Conservation (phyloP, 64 coral and sea anemone species). For the Dendrophyllia cribrosa region DNA sequence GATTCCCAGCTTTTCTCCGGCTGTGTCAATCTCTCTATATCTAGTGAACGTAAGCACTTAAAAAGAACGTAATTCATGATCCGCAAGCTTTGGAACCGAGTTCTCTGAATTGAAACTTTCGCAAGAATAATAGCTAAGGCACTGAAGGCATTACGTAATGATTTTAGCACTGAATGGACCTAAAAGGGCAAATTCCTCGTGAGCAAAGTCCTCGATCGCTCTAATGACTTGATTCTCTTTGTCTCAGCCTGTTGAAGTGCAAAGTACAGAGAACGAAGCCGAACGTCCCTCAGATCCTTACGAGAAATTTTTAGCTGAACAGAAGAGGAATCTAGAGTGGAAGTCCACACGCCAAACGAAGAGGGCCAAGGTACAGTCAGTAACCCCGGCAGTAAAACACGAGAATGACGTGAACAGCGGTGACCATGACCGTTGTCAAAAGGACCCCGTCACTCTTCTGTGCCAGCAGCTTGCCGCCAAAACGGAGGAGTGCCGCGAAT, state of each 20-base stretch:
- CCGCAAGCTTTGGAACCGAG: too few species aligned
- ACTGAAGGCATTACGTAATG: too few species aligned
- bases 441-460: background rate
- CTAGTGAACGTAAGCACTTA: too few species aligned
- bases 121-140: too few species aligned
- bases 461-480: conserved; percentile 19
- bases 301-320: background rate
- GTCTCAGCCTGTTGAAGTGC: background rate
- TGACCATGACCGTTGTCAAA: background rate
- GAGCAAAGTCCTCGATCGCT: too few species aligned
- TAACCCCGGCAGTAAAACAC: background rate
- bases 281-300: background rate
- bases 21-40: too few species aligned
- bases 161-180: too few species aligned
- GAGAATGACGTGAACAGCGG: background rate
- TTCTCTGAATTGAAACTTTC: too few species aligned
- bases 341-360: background rate
- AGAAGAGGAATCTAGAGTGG: conserved; percentile 3
- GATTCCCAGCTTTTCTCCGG: too few species aligned
- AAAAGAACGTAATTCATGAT: too few species aligned
- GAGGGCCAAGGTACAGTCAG: conserved; percentile 1
- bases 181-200: too few species aligned
- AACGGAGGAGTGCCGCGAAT: conserved; percentile 5
- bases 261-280: conserved; percentile 1
- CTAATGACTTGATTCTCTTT: background rate